Conservation (phyloP, 1,140 invertebrate genomes). For the Camponotus vicinus region DNA sequence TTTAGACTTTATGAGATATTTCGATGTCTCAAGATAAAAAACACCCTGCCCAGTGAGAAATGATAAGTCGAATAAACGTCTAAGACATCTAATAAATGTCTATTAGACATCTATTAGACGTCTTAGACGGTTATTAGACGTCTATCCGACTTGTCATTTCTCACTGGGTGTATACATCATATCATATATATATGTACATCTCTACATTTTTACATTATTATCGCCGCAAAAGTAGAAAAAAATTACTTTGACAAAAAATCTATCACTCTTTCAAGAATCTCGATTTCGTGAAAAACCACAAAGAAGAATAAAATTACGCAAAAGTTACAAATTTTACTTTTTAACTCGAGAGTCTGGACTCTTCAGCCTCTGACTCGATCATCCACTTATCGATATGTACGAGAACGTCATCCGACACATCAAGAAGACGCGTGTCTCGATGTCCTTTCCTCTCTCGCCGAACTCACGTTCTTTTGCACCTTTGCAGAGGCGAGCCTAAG, state of each 20-base stretch:
- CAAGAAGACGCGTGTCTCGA: constrained; percentile 33
- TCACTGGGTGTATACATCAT: constrained; percentile 18
- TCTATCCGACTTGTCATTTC: too few species aligned
- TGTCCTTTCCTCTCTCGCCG: neutral
- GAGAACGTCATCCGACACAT: neutral
- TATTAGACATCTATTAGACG: too few species aligned
- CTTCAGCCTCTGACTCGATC: neutral
- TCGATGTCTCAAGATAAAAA: too few species aligned
- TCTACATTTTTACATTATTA: constrained; percentile 9
- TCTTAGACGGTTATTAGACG: too few species aligned
- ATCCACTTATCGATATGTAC: constrained; percentile 5
- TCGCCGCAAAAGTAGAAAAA: neutral
- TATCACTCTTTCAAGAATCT: neutral
- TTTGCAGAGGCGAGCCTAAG: constrained; percentile 70
- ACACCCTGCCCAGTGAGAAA: too few species aligned
- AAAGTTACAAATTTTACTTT: neutral
- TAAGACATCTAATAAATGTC: too few species aligned
- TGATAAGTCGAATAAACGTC: too few species aligned
- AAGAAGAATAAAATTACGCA: neutral
- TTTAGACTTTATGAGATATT: too few species aligned
- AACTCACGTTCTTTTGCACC: constrained; percentile 72
- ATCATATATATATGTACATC: neutral
- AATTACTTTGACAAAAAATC: neutral
- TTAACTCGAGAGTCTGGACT: constrained; percentile 7
- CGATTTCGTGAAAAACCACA: neutral